Percentiles rank a stretch among this genome's conserved stretches.
These are phyloP conservation scores for Pachymerium ferrugineum DNA, from an alignment of 2,888 invertebrate genomes.

Conservation along the genomic window DNA sequence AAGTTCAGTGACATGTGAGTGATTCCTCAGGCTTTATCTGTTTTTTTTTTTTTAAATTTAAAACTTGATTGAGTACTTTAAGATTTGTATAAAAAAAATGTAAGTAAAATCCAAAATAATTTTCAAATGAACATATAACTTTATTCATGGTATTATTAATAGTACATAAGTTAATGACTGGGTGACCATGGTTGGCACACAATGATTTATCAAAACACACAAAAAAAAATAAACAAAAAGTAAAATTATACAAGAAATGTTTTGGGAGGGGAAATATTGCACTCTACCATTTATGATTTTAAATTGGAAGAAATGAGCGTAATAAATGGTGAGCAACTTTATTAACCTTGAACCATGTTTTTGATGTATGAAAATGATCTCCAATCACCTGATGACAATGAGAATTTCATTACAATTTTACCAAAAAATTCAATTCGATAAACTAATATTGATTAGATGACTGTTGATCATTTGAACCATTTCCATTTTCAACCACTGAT, in stretches of 20 bases:
- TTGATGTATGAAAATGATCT: conserved; percentile 5
- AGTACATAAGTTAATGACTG: conserved; percentile 17
- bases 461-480: background rate
- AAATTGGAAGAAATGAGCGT: background rate
- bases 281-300: background rate
- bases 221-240: background rate
- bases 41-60: background rate
- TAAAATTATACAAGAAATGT: background rate
- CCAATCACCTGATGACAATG: background rate
- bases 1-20: too few relatives aligned
- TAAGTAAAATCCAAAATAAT: conserved; percentile 15
- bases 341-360: background rate
- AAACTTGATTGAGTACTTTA: background rate
- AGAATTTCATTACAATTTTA: too few relatives aligned
- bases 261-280: background rate
- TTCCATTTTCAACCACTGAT: background rate
- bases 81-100: background rate
- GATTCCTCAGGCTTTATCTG: too few relatives aligned
- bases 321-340: background rate
- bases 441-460: background rate
- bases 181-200: conserved; percentile 5
- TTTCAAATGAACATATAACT: background rate
- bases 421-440: background rate
- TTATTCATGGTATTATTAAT: background rate
- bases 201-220: background rate